Conservation (phyloP, 2,888 invertebrate species). For the Chrysomela aeneicollis region DNA sequence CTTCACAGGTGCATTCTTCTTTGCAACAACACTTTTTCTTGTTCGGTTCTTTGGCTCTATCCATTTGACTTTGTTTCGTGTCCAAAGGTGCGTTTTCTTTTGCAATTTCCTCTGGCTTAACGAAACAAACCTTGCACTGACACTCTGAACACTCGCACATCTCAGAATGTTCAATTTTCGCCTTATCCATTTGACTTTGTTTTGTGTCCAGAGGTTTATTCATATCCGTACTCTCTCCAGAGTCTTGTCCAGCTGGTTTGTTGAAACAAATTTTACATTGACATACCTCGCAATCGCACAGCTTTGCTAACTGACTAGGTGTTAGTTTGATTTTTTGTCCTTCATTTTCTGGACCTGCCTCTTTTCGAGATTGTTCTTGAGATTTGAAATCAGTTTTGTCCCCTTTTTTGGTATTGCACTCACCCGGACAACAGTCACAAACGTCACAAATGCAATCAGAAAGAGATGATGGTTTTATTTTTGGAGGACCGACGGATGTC, state of each 20-base stretch:
- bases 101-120: conserved; percentile 12
- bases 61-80: neutral
- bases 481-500: neutral
- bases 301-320: conserved; percentile 20
- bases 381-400: neutral
- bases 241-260: conserved; percentile 7
- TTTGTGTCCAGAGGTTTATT: neutral
- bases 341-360: neutral
- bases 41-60: neutral
- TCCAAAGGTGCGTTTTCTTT: neutral
- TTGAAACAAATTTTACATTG: conserved; percentile 29
- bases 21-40: conserved; percentile 30
- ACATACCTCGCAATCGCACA: conserved; percentile 37
- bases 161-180: neutral
- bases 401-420: conserved; percentile 16
- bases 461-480: neutral
- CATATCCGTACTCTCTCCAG: neutral
- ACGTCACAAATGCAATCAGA: conserved; percentile 4
- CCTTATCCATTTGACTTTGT: neutral
- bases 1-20: conserved; percentile 32
- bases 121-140: conserved; percentile 28
- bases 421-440: conserved; percentile 35
- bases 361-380: too few relatives aligned
- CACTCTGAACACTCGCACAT: conserved; percentile 37
- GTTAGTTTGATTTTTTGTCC: conserved; percentile 8